phyloP scores from a whole-genome alignment of 2,113 vertebrate genomes.

The Grammomys surdaster region DNA sequence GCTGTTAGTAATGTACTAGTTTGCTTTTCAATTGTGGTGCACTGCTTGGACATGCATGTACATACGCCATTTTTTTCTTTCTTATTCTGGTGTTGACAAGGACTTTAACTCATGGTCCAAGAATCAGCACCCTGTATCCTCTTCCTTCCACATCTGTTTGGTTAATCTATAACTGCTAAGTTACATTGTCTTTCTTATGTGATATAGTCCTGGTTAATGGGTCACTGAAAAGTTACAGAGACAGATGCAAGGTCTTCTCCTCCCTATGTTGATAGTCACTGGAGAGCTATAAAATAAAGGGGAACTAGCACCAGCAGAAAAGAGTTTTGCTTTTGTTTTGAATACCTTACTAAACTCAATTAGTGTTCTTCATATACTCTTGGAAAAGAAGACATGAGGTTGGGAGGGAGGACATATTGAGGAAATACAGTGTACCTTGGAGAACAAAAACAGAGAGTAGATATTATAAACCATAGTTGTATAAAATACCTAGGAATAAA shows the following conservation, averaged over 20 bases:
- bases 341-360: neutral
- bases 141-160: neutral
- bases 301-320: neutral
- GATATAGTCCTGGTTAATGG: neutral
- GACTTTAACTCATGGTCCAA: neutral
- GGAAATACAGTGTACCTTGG: neutral
- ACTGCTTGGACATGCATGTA: neutral
- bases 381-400: neutral
- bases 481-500: neutral
- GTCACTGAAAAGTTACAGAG: neutral
- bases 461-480: neutral
- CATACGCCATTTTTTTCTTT: neutral
- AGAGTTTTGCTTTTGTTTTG: neutral
- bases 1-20: neutral
- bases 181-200: neutral
- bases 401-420: neutral
- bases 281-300: neutral
- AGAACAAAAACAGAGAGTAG: neutral
- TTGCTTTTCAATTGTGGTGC: neutral
- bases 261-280: neutral
- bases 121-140: neutral
- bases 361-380: neutral
- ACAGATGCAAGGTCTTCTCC: fast-evolving
- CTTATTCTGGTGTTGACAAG: neutral
- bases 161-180: neutral